A percentile compares a stretch with the other conserved stretches of the same genome.
phyloP scores from a whole-genome alignment of 2,113 vertebrate genomes.

The Channa maculata region DNA sequence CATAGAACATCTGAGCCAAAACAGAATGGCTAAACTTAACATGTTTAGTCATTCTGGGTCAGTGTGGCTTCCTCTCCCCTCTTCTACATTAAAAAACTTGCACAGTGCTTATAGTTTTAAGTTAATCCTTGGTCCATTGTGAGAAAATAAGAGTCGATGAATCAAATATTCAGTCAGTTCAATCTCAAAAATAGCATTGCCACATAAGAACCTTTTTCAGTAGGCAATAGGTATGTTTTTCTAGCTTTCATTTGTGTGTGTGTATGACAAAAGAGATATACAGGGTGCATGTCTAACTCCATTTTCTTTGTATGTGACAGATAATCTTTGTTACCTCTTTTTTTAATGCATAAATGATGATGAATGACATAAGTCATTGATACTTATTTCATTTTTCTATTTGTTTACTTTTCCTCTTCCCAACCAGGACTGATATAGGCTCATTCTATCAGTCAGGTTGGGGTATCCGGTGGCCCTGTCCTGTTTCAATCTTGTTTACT shows the following conservation, averaged over 20 bases:
- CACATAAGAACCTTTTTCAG: slow-evolving; percentile 22
- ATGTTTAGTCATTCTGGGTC: slow-evolving; percentile 30
- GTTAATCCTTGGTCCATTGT: slow-evolving; percentile 37
- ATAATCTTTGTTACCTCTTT: slow-evolving; percentile 9
- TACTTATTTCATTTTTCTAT: slow-evolving; percentile 18
- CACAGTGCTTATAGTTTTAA: slow-evolving; percentile 38
- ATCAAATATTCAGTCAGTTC: slow-evolving; percentile 30
- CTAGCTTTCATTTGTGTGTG: slow-evolving; percentile 4
- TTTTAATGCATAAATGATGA: slow-evolving; percentile 18
- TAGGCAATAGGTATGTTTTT: slow-evolving; percentile 3
- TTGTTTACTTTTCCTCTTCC: slow-evolving; percentile 28
- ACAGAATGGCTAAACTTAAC: slow-evolving; percentile 19
- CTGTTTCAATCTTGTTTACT: slow-evolving; percentile 37
- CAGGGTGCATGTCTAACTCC: background rate
- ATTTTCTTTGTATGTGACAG: background rate
- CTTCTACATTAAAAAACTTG: slow-evolving; percentile 13
- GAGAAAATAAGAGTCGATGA: slow-evolving; percentile 22
- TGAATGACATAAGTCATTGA: slow-evolving; percentile 9
- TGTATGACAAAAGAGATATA: background rate
- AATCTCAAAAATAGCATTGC: slow-evolving; percentile 7
- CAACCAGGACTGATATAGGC: slow-evolving; percentile 4
- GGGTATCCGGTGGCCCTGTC: slow-evolving; percentile 23
- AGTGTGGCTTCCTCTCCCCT: background rate
- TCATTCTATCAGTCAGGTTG: slow-evolving; percentile 12
- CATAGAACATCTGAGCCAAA: slow-evolving; percentile 23